Base-by-base conservation (phyloP, 2,797 vertebrate genomes). In the Agapornis canus region DNA sequence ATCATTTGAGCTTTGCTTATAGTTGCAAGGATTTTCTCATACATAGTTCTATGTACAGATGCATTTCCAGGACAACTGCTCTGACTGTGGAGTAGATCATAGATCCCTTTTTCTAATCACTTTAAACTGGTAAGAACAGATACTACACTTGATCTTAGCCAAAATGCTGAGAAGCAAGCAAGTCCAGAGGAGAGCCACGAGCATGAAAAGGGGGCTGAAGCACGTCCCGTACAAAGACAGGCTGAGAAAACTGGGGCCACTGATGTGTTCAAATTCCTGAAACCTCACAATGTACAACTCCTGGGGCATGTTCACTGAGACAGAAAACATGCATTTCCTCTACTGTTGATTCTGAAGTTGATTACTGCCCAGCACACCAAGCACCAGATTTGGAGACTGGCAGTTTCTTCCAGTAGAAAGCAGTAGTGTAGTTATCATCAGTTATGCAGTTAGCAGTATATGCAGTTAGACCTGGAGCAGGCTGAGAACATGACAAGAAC, bases 1-100 rank as follows among this genome's bases (percentile, higher is more conserved):
- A 72, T 90, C 10, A 31, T 35, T 59, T 71, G 39, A 29, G 79
- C 60, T 83, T 91, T 93, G 65, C 49, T 85, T 75, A 82, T 18
- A 64, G 25, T 40, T 54, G 42, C 47, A 81, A 75, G 65, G 39
- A 64, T 59, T 84, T 86, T 37, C 71, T 94, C 56, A 23, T 14
- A 25, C 16, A 32, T 10, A 12, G 6, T 51, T 54, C 29, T n/a
- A 31, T 3, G 19, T 27, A 77, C 77, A 54, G 54, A 47, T 32
- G 56, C 45, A 79, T 49, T 82, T 81, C 42, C 51, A 82, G 56
- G 47, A 57, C 40, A 80, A 51, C 0, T 45, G 45, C 42, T 47
- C 32, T 63, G 40, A 57, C 37, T 1, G 0, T 10, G 32, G 31
- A 29, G 47, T 32, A 25, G 51, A 73, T 20, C 48, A 61, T 0